phyloP scores from a whole-genome alignment of 2,888 invertebrate genomes.

The Melinaea marsaeus region DNA sequence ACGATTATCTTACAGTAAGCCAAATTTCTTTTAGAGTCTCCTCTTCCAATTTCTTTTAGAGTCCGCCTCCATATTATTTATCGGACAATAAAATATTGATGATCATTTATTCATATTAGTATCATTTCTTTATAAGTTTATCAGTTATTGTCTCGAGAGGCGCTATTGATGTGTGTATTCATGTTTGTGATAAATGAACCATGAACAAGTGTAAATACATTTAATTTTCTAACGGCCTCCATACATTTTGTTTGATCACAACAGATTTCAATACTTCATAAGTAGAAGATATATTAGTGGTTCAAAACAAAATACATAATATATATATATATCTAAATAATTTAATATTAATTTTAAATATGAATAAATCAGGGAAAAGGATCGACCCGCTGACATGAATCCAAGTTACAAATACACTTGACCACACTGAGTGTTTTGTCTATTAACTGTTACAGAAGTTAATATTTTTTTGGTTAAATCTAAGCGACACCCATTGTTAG shows the following conservation, averaged over 20 bases:
- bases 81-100: conserved; percentile 69
- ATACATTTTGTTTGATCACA: neutral
- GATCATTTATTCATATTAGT: conserved; percentile 76
- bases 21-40: conserved; percentile 26
- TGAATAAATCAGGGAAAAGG: neutral
- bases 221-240: conserved; percentile 42
- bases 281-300: neutral
- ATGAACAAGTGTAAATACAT: conserved; percentile 70
- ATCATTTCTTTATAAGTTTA: conserved; percentile 75
- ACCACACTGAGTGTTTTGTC: conserved; percentile 62
- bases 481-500: conserved; percentile 38
- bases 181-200: conserved; percentile 62
- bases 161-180: conserved; percentile 54
- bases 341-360: no score
- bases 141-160: conserved; percentile 65
- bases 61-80: conserved; percentile 43
- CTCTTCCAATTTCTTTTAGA: conserved; percentile 13
- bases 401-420: conserved; percentile 59
- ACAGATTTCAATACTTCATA: neutral
- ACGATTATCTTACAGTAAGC: no score
- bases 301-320: neutral
- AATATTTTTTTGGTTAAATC: conserved; percentile 61
- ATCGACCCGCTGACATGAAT: conserved; percentile 42
- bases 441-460: conserved; percentile 77
- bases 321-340: neutral